Evolutionary conservation across 2,797 vertebrate genomes (phyloP), one percentile per base, ranked within the genome.

Genomic region (Leptoclinus maculatus): DNA sequence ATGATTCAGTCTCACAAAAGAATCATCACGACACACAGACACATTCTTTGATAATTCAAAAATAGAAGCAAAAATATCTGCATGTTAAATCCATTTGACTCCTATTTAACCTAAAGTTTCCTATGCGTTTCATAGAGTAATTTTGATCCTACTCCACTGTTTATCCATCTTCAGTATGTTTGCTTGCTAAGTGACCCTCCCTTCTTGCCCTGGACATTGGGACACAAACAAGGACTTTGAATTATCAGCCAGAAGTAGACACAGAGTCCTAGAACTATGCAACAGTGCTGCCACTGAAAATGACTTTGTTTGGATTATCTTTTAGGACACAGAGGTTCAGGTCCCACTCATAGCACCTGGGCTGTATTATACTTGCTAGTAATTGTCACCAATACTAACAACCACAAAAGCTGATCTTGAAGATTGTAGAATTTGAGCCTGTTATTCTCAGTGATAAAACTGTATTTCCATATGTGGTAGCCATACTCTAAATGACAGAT

Each of bases 201-300:
- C 36, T 62, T 62, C 45, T 17, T 66, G 6, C 43, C 13, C 51
- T 43, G n/a, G 23, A 72, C 49, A 51, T 23, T 25, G 19, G 70
- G 39, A 85, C 59, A 59, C 67, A 83, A 79, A 78, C 64, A 76
- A 82, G 29, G 17, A 68, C 76, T 78, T 83, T 88, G 58, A 82
- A 72, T 76, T 34, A 65, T 62, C 58, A 76, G 79, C 77, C 79
- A 78, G 54, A 51, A 62, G 56, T 39, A 25, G 16, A 62, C 27
- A 63, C 43, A 74, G 5, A 0, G 27, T 67, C 45, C 59, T 69
- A 6, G 7, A 83, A 58, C 34, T 72, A 69, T 80, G 17, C 32
- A 32, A 32, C 41, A 66, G 66, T n/a, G 38, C 36, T 71, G 76
- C 81, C 79, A 83, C 67, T 63, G 19, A 64, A 82, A 85, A 79